Evolutionary conservation across 2,888 invertebrate genomes (phyloP).

Genomic region (Hoplodrina ambigua): DNA sequence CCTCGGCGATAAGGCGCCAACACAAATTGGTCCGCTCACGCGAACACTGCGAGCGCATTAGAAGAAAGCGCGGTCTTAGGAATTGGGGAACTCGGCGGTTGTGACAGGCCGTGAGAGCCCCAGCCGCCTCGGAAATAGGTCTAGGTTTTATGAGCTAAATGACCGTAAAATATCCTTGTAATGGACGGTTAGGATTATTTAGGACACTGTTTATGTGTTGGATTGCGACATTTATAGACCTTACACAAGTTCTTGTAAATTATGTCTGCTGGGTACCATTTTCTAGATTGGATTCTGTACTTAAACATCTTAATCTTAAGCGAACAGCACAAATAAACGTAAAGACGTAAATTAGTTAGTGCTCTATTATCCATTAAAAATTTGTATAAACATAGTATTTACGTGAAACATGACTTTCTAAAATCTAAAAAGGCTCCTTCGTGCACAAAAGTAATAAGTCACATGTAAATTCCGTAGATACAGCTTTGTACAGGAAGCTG

Average conservation of each 20-base stretch:
- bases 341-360: background rate
- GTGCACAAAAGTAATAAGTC: conserved; percentile 37
- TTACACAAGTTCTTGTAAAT: conserved; percentile 44
- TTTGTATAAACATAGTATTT: background rate
- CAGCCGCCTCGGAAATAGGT: conserved; percentile 34
- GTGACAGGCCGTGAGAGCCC: conserved; percentile 46
- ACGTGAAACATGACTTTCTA: background rate
- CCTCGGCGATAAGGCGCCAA: conserved; percentile 85
- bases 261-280: conserved; percentile 37
- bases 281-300: conserved; percentile 44
- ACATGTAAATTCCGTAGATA: conserved; percentile 51
- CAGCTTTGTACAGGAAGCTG: conserved; percentile 72
- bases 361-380: background rate
- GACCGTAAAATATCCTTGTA: conserved; percentile 41
- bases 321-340: background rate
- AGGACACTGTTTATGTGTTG: conserved; percentile 51
- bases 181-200: conserved; percentile 43
- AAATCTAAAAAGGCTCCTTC: conserved; percentile 26
- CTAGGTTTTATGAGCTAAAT: conserved; percentile 55
- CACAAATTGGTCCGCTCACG: conserved; percentile 86
- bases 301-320: conserved; percentile 18
- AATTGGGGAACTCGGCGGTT: conserved; percentile 54
- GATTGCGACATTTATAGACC: conserved; percentile 48
- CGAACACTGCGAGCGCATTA: conserved; percentile 76
- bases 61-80: conserved; percentile 69